Conservation (phyloP, 2,888 invertebrate genomes). For the Drosophila nr. perissopoda region DNA sequence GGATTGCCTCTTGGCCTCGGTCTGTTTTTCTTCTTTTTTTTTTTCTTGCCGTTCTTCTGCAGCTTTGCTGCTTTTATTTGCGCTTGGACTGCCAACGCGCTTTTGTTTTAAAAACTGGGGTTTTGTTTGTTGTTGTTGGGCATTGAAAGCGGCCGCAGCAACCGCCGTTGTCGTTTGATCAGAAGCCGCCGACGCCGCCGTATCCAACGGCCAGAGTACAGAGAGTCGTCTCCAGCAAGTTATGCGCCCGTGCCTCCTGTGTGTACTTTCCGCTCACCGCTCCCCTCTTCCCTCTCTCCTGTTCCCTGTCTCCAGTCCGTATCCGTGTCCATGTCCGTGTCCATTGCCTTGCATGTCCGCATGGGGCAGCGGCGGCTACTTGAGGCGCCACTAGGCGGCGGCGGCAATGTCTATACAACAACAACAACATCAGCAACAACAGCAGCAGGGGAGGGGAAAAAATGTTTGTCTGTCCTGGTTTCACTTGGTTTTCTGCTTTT, state of each 20-base stretch:
- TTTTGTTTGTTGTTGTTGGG: slow-evolving; percentile 41
- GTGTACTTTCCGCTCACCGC: background rate
- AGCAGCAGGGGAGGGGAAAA: slow-evolving; percentile 2
- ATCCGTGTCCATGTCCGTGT: slow-evolving; percentile 35
- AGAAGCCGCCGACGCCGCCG: slow-evolving; percentile 57
- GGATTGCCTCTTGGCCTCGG: slow-evolving; percentile 55
- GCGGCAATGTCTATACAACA: slow-evolving; percentile 54
- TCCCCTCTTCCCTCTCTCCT: background rate
- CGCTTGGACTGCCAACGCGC: slow-evolving; percentile 70
- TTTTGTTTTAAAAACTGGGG: slow-evolving; percentile 66
- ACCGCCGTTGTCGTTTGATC: slow-evolving; percentile 67
- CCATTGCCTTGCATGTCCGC: slow-evolving; percentile 47
- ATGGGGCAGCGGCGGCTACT: slow-evolving; percentile 68
- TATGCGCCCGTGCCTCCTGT: slow-evolving; percentile 53
- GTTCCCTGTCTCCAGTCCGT: background rate
- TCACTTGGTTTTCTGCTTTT: slow-evolving; percentile 44
- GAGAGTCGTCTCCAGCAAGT: slow-evolving; percentile 42
- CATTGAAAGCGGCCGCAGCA: slow-evolving; percentile 59
- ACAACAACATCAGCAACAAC: slow-evolving; percentile 29
- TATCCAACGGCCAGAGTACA: slow-evolving; percentile 32
- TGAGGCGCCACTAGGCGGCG: slow-evolving; percentile 73
- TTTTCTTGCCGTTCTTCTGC: slow-evolving; percentile 25
- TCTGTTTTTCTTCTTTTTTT: background rate
- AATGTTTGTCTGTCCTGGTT: slow-evolving; percentile 50
- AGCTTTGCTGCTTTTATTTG: slow-evolving; percentile 14